phyloP scores from a whole-genome alignment of 2,888 invertebrate genomes.

The Brenthis hecate region DNA sequence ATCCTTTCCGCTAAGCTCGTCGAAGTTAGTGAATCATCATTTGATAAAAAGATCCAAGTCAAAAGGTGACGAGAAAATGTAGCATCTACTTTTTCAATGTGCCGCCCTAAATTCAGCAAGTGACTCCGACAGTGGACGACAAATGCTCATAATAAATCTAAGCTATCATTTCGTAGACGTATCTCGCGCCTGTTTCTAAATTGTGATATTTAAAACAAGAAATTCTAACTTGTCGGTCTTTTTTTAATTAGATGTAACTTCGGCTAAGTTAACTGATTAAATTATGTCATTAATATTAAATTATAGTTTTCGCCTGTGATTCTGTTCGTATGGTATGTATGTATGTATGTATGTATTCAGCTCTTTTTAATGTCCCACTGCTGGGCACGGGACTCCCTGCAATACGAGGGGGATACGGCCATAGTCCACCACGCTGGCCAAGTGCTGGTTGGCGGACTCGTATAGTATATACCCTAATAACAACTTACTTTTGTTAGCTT shows the following conservation, averaged over 20 bases:
- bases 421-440: too few relatives aligned
- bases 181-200: conserved; percentile 41
- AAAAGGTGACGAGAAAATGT: conserved; percentile 43
- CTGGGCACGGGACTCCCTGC: too few relatives aligned
- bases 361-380: too few relatives aligned
- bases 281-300: too few relatives aligned
- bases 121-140: conserved; percentile 41
- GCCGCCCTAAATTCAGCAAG: conserved; percentile 45
- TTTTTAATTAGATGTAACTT: conserved; percentile 37
- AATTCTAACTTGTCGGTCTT: conserved; percentile 28
- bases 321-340: too few relatives aligned
- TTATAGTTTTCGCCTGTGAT: too few relatives aligned
- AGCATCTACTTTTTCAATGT: conserved; percentile 36
- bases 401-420: too few relatives aligned
- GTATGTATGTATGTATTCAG: too few relatives aligned
- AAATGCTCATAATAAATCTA: conserved; percentile 48
- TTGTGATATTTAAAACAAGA: conserved; percentile 38
- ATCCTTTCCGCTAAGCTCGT: conserved; percentile 14
- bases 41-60: conserved; percentile 38
- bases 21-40: conserved; percentile 30
- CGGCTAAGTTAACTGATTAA: not conserved
- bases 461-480: too few relatives aligned
- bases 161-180: conserved; percentile 43
- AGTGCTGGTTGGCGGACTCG: too few relatives aligned
- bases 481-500: too few relatives aligned